Evolutionary conservation across 2,888 invertebrate genomes (phyloP), one percentile per base, ranked within the genome.

Genomic region (Orthosia cruda): DNA sequence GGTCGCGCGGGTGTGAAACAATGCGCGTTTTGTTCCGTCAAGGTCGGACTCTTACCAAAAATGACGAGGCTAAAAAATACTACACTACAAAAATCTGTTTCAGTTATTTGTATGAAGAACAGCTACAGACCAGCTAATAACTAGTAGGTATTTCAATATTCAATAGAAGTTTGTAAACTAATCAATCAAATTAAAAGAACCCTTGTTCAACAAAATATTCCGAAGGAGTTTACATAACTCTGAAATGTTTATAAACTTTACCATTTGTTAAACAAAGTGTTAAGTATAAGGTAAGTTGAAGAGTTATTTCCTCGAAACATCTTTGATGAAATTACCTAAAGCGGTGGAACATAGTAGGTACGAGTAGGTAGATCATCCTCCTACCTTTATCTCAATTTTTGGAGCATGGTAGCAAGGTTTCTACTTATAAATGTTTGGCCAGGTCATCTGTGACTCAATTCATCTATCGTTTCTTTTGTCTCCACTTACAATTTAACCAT

Each of bases 241-340:
- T 13, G 18, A 71, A 83, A 71, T 74, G 65, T 67, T 77, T 26
- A 64, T 69, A 32, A 78, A 85, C 80, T 83, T 78, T 26, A 58
- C 77, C 73, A 82, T 84, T 84, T 80, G 71, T 75, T 75, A 68
- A 67, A 77, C 74, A 65, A 79, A 81, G 84, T 77, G 50, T 59
- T 77, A 73, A 81, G 75, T 75, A 73, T 65, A 74, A 23, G 73
- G 63, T 57, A 73, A 81, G 73, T 76, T 79, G 58, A 58, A 67
- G 80, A 68, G 77, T 74, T n/a, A n/a, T n/a, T n/a, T 64, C 32
- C 26, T 65, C 4, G 49, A 62, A 74, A 71, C 52, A 71, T 26
- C 50, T 63, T 77, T 79, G 73, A 84, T 77, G 15, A 12, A 70
- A 86, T 79, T 69, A 68, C 52, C 61, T 52, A 72, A 66, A 78